phyloP scores from a whole-genome alignment of 2,113 vertebrate species.

The Manacus vitellinus region DNA sequence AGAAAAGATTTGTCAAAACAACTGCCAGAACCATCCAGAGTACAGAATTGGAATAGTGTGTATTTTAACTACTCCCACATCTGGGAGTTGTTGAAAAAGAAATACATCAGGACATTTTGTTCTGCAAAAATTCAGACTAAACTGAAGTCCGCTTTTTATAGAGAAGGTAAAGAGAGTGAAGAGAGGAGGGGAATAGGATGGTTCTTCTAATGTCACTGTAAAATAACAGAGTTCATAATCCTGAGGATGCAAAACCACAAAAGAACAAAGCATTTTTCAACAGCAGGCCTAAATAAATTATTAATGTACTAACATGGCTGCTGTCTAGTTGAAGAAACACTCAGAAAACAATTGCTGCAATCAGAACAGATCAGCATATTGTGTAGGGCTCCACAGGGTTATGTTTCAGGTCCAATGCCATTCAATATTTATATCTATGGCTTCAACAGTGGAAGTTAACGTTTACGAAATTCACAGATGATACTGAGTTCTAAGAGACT shows the following conservation, averaged over 20 bases:
- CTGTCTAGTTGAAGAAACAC: neutral
- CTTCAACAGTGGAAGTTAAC: neutral
- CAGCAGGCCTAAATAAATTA: conserved; percentile 12
- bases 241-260: conserved; percentile 3
- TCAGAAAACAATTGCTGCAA: neutral
- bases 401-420: neutral
- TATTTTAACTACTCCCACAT: conserved; percentile 22
- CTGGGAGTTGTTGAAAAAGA: conserved; percentile 10
- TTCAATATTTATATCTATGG: neutral
- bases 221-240: neutral
- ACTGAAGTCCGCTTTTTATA: neutral
- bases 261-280: conserved; percentile 37
- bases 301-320: neutral
- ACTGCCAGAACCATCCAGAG: neutral
- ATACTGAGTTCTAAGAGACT: neutral
- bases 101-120: neutral
- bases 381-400: neutral
- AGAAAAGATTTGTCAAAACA: neutral
- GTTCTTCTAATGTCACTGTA: neutral
- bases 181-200: neutral
- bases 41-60: neutral
- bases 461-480: neutral
- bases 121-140: conserved; percentile 20
- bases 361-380: neutral
- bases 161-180: neutral